A percentile compares a stretch with the other conserved stretches of the same genome.
phyloP scores from a whole-genome alignment of 2,797 vertebrate species.

The Remorina albescens region DNA sequence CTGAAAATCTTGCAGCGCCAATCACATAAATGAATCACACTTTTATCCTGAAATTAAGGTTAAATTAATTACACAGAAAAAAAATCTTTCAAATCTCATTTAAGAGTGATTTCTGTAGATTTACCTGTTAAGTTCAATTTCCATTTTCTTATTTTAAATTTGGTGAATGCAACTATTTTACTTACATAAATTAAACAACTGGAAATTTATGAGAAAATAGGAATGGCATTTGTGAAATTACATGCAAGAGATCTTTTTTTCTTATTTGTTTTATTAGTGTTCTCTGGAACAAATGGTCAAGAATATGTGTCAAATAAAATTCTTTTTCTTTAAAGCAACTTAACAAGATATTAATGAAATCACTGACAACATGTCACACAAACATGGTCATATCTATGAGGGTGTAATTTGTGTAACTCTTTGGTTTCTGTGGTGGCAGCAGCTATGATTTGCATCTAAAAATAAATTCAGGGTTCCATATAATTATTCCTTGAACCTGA shows the following conservation, averaged over 20 bases:
- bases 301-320: not conserved
- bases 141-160: not conserved
- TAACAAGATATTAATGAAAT: not conserved
- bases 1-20: not conserved
- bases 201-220: too few relatives aligned
- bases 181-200: not conserved
- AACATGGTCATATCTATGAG: not conserved
- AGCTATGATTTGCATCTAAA: not conserved
- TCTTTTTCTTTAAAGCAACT: not conserved
- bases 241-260: not conserved
- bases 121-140: too few relatives aligned
- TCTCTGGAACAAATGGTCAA: not conserved
- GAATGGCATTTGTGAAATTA: not conserved
- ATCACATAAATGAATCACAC: not conserved
- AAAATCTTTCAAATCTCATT: not conserved
- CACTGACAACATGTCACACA: not conserved
- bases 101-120: not conserved
- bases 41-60: too few relatives aligned
- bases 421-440: not conserved
- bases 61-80: not conserved
- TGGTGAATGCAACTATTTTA: not conserved
- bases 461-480: too few relatives aligned
- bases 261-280: not conserved
- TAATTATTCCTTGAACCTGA: too few relatives aligned
- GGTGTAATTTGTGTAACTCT: not conserved